phyloP scores from a whole-genome alignment of 2,888 invertebrate species.

The Xestoiulus laeticollis region DNA sequence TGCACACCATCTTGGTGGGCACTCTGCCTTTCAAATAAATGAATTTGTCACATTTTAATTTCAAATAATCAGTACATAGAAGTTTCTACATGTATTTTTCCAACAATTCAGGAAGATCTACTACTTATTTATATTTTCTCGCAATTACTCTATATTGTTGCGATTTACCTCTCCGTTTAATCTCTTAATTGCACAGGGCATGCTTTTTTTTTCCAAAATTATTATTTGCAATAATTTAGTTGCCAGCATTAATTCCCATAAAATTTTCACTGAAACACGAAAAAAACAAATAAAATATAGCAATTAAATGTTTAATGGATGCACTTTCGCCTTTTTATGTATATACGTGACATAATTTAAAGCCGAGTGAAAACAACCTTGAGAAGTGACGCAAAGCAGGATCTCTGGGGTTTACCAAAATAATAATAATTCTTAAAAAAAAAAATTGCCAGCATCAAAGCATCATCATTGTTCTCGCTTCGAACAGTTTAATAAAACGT shows the following conservation, averaged over 20 bases:
- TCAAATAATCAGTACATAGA: too few species aligned
- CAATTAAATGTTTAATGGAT: neutral
- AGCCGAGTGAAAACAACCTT: constrained; percentile 8
- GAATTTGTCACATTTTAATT: too few species aligned
- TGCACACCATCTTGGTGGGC: too few species aligned
- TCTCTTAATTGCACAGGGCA: too few species aligned
- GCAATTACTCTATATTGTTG: too few species aligned
- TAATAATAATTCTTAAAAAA: constrained; percentile 14
- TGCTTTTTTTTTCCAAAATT: neutral
- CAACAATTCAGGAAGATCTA: too few species aligned
- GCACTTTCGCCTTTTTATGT: neutral
- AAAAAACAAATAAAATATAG: neutral
- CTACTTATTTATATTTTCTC: too few species aligned
- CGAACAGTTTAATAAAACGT: constrained; percentile 15
- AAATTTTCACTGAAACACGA: neutral
- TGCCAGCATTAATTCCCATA: neutral
- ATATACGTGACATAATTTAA: constrained; percentile 15
- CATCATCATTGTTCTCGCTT: neutral
- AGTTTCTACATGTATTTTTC: too few species aligned
- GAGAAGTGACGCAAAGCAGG: constrained; percentile 29
- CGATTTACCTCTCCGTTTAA: too few species aligned
- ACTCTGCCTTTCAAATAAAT: too few species aligned
- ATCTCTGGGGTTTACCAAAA: constrained; percentile 23
- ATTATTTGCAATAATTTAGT: neutral
- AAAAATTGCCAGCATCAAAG: neutral